Base-by-base conservation (phyloP, 2,113 vertebrate species). In the Corythornis vintsioides region DNA sequence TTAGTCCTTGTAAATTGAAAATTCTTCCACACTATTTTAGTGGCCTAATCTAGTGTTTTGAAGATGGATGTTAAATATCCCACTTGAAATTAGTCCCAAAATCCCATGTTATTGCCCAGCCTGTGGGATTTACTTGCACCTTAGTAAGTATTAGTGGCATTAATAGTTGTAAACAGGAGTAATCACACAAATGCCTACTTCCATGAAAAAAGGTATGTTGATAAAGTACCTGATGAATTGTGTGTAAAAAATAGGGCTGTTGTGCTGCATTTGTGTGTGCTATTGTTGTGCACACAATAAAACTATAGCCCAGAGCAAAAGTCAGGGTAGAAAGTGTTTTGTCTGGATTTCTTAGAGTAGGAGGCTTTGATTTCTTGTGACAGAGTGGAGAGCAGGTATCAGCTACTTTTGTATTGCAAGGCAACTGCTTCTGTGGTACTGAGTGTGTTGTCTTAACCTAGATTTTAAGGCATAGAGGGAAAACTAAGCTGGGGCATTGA, bases 101-200 rank as follows among this genome's bases (percentile, higher is more conserved):
- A 33, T 71, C 29, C 48, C 18, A 21, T 50, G 26, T 35, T 88
- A 28, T 87, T 63, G 26, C 35, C 56, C 33, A 91, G 33, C 42
- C 35, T 77, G 28, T 0, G 0, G 57, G 38, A 74, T 74, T 81
- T 78, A 52, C 57, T 71, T 15, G 2, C 25, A 26, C n/a, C 40
- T 84, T 72, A 59, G 10, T 82, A 59, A 72, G 42, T 24, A 40
- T 20, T 57, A 76, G 48, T 45, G 26, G 64, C 29, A 66, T 19
- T 86, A 63, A 25, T 80, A 76, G 21, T 56, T 66, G 8, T 74
- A 33, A 69, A 15, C 64, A 65, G 70, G 53, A 89, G n/a, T 76
- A 89, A 76, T 75, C 45, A n/a, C 26, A 48, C 35, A 70, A 61
- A 91, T 91, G 29, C n/a, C 63, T 82, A 16, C 43, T 83, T 89